Percentiles rank a stretch among this genome's conserved stretches.
phyloP scores from a whole-genome alignment of 2,888 invertebrate species.

The Sycophila texana region DNA sequence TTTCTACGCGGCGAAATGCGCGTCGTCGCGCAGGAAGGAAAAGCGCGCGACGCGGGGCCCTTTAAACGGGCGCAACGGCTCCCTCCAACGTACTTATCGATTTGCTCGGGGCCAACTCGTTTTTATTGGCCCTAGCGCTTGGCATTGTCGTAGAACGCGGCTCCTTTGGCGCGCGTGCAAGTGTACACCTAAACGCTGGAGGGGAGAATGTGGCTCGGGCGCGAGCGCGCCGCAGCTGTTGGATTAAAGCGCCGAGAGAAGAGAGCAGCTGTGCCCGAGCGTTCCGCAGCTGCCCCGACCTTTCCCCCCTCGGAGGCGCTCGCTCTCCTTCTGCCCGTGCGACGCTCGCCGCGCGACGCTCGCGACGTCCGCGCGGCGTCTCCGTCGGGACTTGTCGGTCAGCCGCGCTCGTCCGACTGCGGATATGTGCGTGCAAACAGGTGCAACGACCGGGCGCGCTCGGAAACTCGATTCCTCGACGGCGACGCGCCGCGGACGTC shows the following conservation, averaged over 20 bases:
- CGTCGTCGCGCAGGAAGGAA: too few species aligned
- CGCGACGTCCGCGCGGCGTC: too few species aligned
- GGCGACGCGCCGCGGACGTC: slow-evolving; percentile 14
- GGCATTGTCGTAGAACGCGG: background rate
- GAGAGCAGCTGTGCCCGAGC: slow-evolving; percentile 53
- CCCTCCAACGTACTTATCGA: slow-evolving; percentile 67
- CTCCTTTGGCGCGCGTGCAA: slow-evolving; percentile 29
- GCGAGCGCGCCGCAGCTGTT: slow-evolving; percentile 47
- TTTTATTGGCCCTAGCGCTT: slow-evolving; percentile 25
- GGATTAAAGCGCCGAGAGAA: slow-evolving; percentile 50
- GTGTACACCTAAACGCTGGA: slow-evolving; percentile 14
- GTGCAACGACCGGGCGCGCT: slow-evolving; percentile 54
- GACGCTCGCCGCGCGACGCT: too few species aligned
- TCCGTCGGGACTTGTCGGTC: slow-evolving; percentile 33
- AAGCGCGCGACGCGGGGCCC: background rate
- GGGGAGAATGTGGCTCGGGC: slow-evolving; percentile 20
- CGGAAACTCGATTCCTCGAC: slow-evolving; percentile 50
- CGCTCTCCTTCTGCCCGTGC: background rate
- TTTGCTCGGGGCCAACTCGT: slow-evolving; percentile 57
- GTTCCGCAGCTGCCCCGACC: slow-evolving; percentile 55
- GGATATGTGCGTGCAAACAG: slow-evolving; percentile 17
- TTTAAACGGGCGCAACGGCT: background rate
- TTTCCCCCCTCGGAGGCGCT: slow-evolving; percentile 40
- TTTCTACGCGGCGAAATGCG: background rate
- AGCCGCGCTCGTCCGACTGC: slow-evolving; percentile 30